Conservation (phyloP, 2,888 invertebrate genomes). For the Metallyticus violacea region DNA sequence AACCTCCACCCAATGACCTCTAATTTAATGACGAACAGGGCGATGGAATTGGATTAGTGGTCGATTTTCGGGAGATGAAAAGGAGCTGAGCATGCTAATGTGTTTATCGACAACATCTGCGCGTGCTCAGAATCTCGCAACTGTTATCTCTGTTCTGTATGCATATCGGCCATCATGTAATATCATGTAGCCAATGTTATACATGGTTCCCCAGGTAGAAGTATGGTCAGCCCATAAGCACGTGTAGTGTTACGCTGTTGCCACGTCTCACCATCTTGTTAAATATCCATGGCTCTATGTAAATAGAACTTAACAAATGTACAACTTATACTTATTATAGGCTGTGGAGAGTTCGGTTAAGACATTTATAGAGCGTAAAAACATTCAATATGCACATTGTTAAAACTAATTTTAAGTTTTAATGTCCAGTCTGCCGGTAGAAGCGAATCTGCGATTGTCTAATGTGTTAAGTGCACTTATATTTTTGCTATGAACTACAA, state of each 20-base stretch:
- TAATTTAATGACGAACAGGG: neutral
- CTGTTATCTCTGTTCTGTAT: neutral
- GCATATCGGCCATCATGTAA: neutral
- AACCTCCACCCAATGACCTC: too few species aligned
- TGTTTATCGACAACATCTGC: neutral
- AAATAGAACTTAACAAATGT: too few species aligned
- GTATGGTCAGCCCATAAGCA: neutral
- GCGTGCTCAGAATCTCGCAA: neutral
- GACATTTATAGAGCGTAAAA: too few species aligned
- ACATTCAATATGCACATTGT: too few species aligned
- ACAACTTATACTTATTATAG: too few species aligned
- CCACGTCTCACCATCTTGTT: neutral
- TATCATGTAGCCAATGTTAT: neutral
- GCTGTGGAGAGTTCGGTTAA: too few species aligned
- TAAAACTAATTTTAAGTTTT: too few species aligned
- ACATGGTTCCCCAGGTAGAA: neutral
- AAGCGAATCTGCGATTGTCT: too few species aligned
- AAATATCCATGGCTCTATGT: neutral
- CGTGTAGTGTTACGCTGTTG: neutral
- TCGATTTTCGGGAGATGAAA: neutral
- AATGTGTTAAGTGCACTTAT: too few species aligned
- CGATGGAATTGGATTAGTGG: neutral
- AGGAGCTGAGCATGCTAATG: neutral
- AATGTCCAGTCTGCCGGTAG: too few species aligned
- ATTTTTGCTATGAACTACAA: too few species aligned